Conservation (phyloP, 2,113 vertebrate genomes). For the Tupaia chinensis region DNA sequence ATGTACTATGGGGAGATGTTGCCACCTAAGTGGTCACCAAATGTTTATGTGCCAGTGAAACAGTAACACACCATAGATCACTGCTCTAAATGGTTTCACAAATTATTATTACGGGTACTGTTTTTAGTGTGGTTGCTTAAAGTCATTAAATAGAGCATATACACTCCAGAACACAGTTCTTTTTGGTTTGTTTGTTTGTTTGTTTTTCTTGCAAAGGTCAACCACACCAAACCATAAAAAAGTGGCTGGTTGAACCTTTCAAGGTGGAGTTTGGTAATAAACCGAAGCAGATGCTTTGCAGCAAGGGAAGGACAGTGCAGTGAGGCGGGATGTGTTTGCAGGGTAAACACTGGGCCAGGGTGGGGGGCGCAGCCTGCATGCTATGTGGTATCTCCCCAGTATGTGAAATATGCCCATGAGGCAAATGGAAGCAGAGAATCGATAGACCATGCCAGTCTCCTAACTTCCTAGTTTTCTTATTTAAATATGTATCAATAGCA, state of each 20-base stretch:
- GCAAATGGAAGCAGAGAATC: not conserved
- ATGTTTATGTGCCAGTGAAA: not conserved
- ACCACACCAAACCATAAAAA: not conserved
- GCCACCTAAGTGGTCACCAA: not conserved
- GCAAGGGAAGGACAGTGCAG: not conserved
- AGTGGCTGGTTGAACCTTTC: not conserved
- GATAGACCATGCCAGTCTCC: not conserved
- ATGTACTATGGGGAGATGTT: not conserved
- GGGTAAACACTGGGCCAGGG: constrained; percentile 20
- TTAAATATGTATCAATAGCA: not conserved
- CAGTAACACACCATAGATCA: not conserved
- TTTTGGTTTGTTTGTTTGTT: not conserved
- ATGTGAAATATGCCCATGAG: not conserved
- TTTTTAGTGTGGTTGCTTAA: not conserved
- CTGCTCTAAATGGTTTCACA: not conserved
- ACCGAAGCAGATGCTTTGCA: constrained; percentile 51
- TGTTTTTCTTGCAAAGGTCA: constrained; percentile 37
- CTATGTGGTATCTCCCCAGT: not conserved
- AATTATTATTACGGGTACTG: not conserved
- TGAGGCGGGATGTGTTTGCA: not conserved
- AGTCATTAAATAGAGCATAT: not conserved
- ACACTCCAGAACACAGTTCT: not conserved
- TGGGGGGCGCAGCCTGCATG: not conserved
- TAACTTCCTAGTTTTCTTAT: constrained; percentile 34
- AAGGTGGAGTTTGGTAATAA: constrained; percentile 59